These are phyloP conservation scores for Digitonthophagus gazella DNA, from an alignment of 2,888 invertebrate species.

Conservation along the genomic window DNA sequence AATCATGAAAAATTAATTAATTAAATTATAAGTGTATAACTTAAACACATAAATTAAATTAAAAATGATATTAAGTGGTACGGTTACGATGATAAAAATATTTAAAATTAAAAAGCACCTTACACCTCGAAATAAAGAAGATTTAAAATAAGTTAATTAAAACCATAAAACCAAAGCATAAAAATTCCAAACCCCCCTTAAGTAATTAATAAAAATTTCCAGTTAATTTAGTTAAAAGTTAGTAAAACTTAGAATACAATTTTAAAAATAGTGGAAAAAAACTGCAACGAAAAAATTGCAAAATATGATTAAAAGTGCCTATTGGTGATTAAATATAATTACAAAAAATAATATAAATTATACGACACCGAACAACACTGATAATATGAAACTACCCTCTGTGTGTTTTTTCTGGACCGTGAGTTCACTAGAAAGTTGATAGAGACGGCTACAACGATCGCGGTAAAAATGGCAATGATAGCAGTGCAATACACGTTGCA, in stretches of 20 bases:
- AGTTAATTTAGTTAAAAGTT: conserved; percentile 17
- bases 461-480: conserved; percentile 45
- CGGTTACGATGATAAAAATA: no score
- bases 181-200: no score
- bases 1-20: no score
- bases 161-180: no score
- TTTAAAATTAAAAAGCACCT: no score
- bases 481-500: conserved; percentile 39
- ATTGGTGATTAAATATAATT: conserved; percentile 24
- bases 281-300: conserved; percentile 14
- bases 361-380: conserved; percentile 41
- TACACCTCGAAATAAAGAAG: no score
- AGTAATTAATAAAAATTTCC: no score
- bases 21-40: no score
- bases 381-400: conserved; percentile 36
- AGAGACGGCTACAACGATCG: conserved; percentile 46
- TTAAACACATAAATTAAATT: no score
- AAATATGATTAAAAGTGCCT: conserved; percentile 13
- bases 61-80: no score
- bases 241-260: conserved; percentile 21
- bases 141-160: no score
- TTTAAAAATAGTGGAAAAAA: conserved; percentile 4
- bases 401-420: conserved; percentile 27
- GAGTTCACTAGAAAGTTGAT: conserved; percentile 45
- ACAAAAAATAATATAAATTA: conserved; percentile 28